Evolutionary conservation across 2,888 invertebrate species (phyloP), one percentile per base, ranked within the genome.

Genomic region (Hydraecia micacea): DNA sequence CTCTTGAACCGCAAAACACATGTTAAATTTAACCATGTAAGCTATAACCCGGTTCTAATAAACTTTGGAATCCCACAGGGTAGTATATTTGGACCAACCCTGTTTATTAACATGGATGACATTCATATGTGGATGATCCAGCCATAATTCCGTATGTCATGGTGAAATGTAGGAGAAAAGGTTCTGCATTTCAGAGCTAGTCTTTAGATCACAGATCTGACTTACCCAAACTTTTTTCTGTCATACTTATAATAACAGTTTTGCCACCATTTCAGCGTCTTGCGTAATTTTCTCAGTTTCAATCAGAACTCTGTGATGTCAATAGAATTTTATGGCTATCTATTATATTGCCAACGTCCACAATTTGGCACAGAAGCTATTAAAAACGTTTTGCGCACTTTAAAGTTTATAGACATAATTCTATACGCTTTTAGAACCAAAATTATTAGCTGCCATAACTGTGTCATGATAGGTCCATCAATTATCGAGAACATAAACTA

Each of bases 391-490:
- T 55, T 67, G n/a, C 15, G 6, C 9, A 1, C n/a, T 65, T 15
- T 39, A 67, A 55, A 55, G 18, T 60, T 25, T 66, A 69, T 73
- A 39, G 25, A 58, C 11, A 49, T 58, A 49, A 77, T 72, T 69
- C 11, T 79, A 8, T 39, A 81, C 52, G 72, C 49, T 21, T 65
- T 65, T 60, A 32, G 15, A 46, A 55, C 67, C 39, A 15, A 52
- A 46, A 28, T 25, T 49, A 25, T 75, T 42, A 55, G 21, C 15
- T 46, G 55, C 42, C 36, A 63, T 82, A 58, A 75, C 46, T 39
- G 55, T 83, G 72, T 77, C 84, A 84, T 28, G 79, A 67, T 68
- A 15, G 25, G 15, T 63, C 18, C n/a, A 49, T 71, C 70, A 77
- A 68, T 68, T 81, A 69, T 52, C 6, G 11, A 75, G 63, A 63